Conservation (phyloP, 30 jellyfish, hydroid and myxozoan genomes). For the Hydra vulgaris region DNA sequence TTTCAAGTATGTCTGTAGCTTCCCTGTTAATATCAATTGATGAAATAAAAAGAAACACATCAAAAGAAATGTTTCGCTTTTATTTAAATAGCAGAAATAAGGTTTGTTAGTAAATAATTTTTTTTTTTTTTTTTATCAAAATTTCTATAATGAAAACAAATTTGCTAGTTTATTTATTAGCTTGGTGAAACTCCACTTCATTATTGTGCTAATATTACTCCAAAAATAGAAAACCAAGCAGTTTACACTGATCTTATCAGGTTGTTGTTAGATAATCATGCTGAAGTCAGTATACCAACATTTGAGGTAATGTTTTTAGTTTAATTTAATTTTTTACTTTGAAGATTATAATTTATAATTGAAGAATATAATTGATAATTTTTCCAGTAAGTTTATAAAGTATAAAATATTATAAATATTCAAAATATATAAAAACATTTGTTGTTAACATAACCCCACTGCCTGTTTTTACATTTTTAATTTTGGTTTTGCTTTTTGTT, state of each 20-base stretch:
- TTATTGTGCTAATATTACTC: constrained; percentile 47
- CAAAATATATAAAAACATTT: no score
- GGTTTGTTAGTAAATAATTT: background rate
- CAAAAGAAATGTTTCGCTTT: background rate
- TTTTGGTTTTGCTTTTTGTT: no score
- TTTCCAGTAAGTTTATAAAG: no score
- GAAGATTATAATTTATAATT: no score
- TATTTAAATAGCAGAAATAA: background rate
- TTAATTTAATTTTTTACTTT: no score
- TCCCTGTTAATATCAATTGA: constrained; percentile 60
- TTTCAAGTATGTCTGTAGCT: constrained; percentile 58
- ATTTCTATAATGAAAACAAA: no score
- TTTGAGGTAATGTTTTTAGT: constrained; percentile 33
- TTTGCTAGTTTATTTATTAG: no score
- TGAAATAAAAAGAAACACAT: constrained; percentile 45
- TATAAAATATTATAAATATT: no score
- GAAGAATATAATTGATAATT: no score
- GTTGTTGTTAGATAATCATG: constrained; percentile 63
- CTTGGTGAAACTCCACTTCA: constrained; percentile 85
- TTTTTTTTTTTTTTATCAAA: background rate
- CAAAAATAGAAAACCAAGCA: constrained; percentile 23
- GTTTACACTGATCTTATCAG: constrained; percentile 55
- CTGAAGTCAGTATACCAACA: constrained; percentile 45
- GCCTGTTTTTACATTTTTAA: no score
- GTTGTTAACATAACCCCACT: no score